Evolutionary conservation across 2,113 vertebrate species (phyloP).

Genomic region (Astatotilapia flaviijosephi): DNA sequence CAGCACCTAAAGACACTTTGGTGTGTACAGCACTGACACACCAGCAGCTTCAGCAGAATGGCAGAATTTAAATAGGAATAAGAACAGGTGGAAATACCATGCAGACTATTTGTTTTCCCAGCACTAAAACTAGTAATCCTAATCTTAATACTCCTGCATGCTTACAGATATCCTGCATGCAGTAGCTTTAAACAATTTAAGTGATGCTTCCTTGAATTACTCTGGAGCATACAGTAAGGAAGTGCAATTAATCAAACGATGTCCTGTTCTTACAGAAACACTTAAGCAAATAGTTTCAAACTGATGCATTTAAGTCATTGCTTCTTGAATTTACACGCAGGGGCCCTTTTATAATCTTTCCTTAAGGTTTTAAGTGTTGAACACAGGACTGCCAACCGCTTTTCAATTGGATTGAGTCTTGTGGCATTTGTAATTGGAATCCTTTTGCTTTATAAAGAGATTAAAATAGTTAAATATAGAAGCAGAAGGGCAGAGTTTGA

Average conservation of each 20-base stretch:
- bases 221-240: constrained; percentile 26
- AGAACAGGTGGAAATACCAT: background rate
- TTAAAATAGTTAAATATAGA: constrained; percentile 62
- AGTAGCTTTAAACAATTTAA: constrained; percentile 2
- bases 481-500: constrained; percentile 18
- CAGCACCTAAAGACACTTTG: background rate
- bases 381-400: constrained; percentile 43
- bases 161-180: background rate
- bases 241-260: constrained; percentile 16
- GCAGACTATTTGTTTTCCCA: background rate
- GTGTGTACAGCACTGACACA: background rate
- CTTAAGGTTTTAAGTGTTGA: constrained; percentile 61
- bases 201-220: constrained; percentile 3
- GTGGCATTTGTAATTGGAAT: constrained; percentile 43
- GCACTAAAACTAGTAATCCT: background rate
- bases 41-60: background rate
- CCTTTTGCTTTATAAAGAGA: constrained; percentile 56
- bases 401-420: constrained; percentile 55
- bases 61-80: background rate
- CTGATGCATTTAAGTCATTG: constrained; percentile 39
- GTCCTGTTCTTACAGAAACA: constrained; percentile 28
- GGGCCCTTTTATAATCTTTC: constrained; percentile 45
- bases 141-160: background rate
- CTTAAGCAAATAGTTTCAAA: constrained; percentile 44
- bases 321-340: constrained; percentile 13